phyloP scores from a whole-genome alignment of 2,113 vertebrate genomes.

The Xenus cinereus region DNA sequence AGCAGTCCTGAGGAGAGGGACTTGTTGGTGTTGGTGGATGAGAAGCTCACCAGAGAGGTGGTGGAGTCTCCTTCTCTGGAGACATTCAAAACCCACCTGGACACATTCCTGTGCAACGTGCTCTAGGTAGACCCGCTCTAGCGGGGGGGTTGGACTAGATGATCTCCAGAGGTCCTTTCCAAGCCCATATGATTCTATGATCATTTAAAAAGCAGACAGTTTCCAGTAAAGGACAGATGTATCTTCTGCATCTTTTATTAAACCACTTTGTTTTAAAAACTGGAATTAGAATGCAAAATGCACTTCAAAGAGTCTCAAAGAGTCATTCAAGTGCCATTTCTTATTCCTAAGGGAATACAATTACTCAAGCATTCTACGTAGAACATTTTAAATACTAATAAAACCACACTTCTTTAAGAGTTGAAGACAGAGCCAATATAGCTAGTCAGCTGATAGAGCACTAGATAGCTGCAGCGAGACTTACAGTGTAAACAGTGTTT shows the following conservation, averaged over 20 bases:
- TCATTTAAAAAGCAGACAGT: neutral
- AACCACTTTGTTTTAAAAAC: neutral
- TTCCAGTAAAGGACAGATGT: neutral
- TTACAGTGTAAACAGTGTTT: conserved; percentile 98
- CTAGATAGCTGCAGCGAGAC: conserved; percentile 41
- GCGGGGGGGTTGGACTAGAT: too few relatives aligned
- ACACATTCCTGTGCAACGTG: too few relatives aligned
- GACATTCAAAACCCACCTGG: too few relatives aligned
- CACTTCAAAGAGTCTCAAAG: neutral
- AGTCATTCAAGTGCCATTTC: neutral
- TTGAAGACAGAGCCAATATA: neutral
- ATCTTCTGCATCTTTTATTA: neutral
- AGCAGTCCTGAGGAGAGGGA: neutral
- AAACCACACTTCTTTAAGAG: neutral
- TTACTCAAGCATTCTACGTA: neutral
- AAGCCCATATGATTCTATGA: too few relatives aligned
- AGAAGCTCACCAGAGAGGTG: too few relatives aligned
- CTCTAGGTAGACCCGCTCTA: too few relatives aligned
- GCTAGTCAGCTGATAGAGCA: neutral
- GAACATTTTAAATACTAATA: neutral
- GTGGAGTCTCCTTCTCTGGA: too few relatives aligned
- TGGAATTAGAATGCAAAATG: neutral
- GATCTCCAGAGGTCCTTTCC: too few relatives aligned
- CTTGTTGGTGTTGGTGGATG: neutral
- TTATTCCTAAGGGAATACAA: neutral